Percentiles rank a stretch among this genome's conserved stretches.
These are phyloP conservation scores for Hemiprocne comata DNA, from an alignment of 2,113 vertebrate genomes.

Conservation along the genomic window DNA sequence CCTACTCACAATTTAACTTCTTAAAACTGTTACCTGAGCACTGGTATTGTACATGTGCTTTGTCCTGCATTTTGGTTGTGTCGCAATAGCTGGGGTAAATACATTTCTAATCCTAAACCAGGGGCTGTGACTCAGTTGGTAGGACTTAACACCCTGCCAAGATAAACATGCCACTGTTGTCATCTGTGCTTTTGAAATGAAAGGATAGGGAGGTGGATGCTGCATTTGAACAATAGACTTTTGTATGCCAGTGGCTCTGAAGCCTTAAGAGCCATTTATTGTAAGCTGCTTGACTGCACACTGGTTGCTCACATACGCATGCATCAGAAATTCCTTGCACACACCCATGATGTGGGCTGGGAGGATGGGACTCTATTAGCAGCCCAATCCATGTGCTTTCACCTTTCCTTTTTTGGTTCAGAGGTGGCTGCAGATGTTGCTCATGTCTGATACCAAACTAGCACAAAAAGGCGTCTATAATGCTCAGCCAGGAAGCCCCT, in stretches of 20 bases:
- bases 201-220: neutral
- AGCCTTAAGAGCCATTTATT: neutral
- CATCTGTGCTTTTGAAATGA: constrained; percentile 15
- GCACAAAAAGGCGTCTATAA: neutral
- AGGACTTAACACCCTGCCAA: constrained; percentile 11
- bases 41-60: neutral
- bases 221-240: constrained; percentile 17
- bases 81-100: neutral
- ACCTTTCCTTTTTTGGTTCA: neutral
- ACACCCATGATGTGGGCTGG: neutral
- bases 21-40: neutral
- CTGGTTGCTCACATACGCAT: neutral
- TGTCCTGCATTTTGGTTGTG: neutral
- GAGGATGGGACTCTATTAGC: neutral
- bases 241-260: neutral
- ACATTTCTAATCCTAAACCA: neutral
- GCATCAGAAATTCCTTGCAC: constrained; percentile 21
- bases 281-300: neutral
- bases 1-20: neutral
- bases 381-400: neutral
- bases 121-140: neutral
- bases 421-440: neutral
- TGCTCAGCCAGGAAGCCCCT: neutral
- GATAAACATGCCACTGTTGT: constrained; percentile 29
- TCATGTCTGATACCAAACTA: neutral